These are phyloP conservation scores for Hermatobates lingyangjiaoensis DNA, from an alignment of 1,140 invertebrate genomes.

Conservation along the genomic window DNA sequence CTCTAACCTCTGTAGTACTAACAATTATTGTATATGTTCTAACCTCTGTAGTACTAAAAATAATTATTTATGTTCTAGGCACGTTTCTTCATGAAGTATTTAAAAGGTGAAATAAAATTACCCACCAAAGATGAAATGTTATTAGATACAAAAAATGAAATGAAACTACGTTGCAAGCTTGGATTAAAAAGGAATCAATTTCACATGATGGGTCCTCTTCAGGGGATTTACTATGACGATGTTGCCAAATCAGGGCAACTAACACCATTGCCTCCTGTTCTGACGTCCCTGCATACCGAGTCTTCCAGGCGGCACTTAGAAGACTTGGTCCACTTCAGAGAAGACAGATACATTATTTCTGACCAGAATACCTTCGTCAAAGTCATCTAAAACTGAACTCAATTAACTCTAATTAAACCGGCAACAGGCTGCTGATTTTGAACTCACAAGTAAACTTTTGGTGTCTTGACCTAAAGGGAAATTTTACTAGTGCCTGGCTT, in stretches of 20 bases:
- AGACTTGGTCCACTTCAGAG: conserved; percentile 15
- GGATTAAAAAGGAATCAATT: conserved; percentile 13
- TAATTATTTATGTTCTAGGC: conserved; percentile 32
- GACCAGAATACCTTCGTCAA: conserved; percentile 11
- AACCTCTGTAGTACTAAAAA: too few relatives aligned
- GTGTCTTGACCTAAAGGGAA: too few relatives aligned
- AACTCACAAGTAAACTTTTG: too few relatives aligned
- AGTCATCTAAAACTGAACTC: too few relatives aligned
- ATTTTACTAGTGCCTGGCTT: too few relatives aligned
- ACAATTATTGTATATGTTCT: too few relatives aligned
- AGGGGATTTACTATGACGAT: conserved; percentile 9
- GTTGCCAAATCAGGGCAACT: conserved; percentile 7
- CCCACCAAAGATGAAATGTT: conserved; percentile 45
- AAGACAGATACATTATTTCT: conserved; percentile 16
- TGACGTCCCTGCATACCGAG: conserved; percentile 14
- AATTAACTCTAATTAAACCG: too few relatives aligned
- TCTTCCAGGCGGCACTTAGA: conserved; percentile 13
- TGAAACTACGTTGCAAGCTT: conserved; percentile 8
- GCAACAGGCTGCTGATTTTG: too few relatives aligned
- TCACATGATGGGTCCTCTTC: conserved; percentile 16
- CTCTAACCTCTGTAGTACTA: too few relatives aligned
- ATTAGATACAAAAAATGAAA: conserved; percentile 12
- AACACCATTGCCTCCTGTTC: conserved; percentile 12
- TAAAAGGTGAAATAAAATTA: conserved; percentile 39
- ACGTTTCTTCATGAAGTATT: conserved; percentile 43